Percentiles rank a stretch among this genome's conserved stretches.
phyloP scores from a whole-genome alignment of 2,888 invertebrate species.

The Epinotia ramella region DNA sequence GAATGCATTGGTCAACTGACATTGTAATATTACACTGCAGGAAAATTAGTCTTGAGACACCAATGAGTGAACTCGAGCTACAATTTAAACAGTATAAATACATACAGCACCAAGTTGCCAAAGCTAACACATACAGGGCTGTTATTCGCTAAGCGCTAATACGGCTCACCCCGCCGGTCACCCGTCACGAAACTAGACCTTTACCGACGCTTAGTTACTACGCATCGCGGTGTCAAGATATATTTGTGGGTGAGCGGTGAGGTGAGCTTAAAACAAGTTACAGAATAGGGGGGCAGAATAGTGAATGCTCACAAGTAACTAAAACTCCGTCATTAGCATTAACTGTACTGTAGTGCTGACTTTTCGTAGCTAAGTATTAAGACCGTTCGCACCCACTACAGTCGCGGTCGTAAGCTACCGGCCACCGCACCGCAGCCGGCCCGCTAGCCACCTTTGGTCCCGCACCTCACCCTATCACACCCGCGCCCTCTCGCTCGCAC shows the following conservation, averaged over 20 bases:
- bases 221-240: too few relatives aligned
- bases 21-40: constrained; percentile 7
- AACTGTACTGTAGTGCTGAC: not conserved
- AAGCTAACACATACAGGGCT: not conserved
- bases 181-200: too few relatives aligned
- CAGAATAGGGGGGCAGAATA: too few relatives aligned
- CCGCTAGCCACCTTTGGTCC: constrained; percentile 56
- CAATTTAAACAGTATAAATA: constrained; percentile 18
- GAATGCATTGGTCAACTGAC: not conserved
- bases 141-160: too few relatives aligned
- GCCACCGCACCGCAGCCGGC: constrained; percentile 59
- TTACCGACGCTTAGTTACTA: too few relatives aligned
- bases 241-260: too few relatives aligned
- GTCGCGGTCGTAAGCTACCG: constrained; percentile 66
- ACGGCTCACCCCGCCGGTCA: too few relatives aligned
- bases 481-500: constrained; percentile 50
- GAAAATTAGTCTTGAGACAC: constrained; percentile 28
- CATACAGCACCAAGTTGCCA: not conserved
- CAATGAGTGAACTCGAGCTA: not conserved
- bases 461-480: constrained; percentile 52
- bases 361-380: constrained; percentile 62
- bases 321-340: not conserved
- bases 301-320: not conserved
- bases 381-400: constrained; percentile 53
- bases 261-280: too few relatives aligned